phyloP scores from a whole-genome alignment of 2,113 vertebrate species.

The Oenanthe oenanthe region DNA sequence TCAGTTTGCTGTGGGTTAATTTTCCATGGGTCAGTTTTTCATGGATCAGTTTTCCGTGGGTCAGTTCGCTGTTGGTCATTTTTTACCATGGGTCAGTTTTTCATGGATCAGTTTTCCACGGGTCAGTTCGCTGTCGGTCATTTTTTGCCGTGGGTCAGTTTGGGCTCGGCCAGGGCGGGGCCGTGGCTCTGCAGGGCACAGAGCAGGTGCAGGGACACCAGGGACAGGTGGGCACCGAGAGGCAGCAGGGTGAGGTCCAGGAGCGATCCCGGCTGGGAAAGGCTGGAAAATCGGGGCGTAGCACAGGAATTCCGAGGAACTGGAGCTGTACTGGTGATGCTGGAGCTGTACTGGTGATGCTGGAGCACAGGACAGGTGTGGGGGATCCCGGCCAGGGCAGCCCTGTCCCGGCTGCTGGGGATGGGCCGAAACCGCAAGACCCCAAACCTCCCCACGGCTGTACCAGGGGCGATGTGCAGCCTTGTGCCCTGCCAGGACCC shows the following conservation, averaged over 20 bases:
- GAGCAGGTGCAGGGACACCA: background rate
- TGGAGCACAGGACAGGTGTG: background rate
- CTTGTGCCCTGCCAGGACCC: no score
- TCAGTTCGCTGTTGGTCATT: no score
- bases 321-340: fast-evolving
- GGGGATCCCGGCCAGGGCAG: background rate
- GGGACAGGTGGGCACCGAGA: background rate
- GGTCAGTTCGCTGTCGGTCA: background rate
- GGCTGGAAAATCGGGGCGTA: background rate
- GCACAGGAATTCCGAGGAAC: background rate
- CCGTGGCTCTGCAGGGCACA: background rate
- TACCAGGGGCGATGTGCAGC: fast-evolving
- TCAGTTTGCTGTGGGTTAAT: no score
- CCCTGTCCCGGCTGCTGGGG: background rate
- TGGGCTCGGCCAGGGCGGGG: background rate
- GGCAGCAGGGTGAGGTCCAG: background rate
- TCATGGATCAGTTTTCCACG: no score
- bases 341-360: fast-evolving
- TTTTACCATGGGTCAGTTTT: no score
- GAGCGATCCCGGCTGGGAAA: background rate
- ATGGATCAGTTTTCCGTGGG: no score
- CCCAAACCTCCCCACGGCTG: fast-evolving
- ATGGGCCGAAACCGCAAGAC: fast-evolving
- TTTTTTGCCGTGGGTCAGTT: background rate
- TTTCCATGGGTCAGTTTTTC: no score